A percentile compares a stretch with the other conserved stretches of the same genome.
Conservation (phyloP, 2,888 invertebrate species). For the Drosophila putrida region DNA sequence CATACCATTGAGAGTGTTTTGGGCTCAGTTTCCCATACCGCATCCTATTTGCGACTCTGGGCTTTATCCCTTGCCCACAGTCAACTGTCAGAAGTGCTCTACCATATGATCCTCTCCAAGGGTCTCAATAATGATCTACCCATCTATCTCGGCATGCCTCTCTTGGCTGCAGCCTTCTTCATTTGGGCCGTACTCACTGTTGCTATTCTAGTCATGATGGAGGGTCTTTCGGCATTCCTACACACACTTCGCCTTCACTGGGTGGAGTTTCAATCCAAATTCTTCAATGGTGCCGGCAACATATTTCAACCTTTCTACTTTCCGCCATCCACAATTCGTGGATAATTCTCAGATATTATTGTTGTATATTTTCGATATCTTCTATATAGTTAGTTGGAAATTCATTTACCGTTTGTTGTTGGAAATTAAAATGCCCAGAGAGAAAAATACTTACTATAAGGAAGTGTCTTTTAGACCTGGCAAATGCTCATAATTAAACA, state of each 20-base stretch:
- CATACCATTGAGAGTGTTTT: constrained; percentile 87
- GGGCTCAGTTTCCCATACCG: constrained; percentile 99
- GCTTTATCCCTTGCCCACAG: constrained; percentile 99
- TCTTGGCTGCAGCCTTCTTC: constrained; percentile 93
- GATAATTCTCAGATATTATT: constrained; percentile 17
- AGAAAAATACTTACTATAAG: neutral
- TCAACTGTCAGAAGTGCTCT: constrained; percentile 95
- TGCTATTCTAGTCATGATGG: constrained; percentile 98
- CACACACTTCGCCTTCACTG: constrained; percentile 99
- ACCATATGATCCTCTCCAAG: constrained; percentile 94
- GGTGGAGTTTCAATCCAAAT: constrained; percentile 99
- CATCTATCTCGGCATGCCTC: constrained; percentile 86
- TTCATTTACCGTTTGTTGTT: neutral
- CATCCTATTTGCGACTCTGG: constrained; percentile 99
- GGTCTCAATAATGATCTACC: constrained; percentile 88
- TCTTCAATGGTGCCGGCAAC: constrained; percentile 93
- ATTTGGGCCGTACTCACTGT: constrained; percentile 96
- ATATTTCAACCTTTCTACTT: constrained; percentile 94
- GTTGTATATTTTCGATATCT: neutral
- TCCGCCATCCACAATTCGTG: constrained; percentile 84
- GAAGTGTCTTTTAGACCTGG: constrained; percentile 1
- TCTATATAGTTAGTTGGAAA: neutral
- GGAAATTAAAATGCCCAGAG: neutral
- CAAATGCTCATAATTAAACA: constrained; percentile 14
- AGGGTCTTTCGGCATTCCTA: constrained; percentile 99